Evolutionary conservation across 2,888 invertebrate species (phyloP).

Genomic region (Pandemis corylana): DNA sequence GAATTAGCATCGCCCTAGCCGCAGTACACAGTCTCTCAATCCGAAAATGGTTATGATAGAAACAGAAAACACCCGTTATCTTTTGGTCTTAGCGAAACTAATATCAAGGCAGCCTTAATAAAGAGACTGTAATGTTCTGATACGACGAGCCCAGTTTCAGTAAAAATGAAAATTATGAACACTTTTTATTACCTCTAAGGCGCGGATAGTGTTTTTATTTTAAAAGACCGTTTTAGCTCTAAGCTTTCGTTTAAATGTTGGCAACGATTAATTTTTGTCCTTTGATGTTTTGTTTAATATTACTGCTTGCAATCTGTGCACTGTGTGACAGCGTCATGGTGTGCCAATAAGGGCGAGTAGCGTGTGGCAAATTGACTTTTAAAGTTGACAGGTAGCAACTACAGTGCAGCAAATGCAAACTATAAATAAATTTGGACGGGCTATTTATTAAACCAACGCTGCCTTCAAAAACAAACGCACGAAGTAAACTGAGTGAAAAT

Average conservation of each 20-base stretch:
- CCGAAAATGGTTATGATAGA: neutral
- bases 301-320: conserved; percentile 21
- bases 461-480: neutral
- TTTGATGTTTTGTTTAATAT: neutral
- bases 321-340: conserved; percentile 15
- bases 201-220: too few species aligned
- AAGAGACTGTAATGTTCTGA: too few species aligned
- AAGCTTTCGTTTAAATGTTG: neutral
- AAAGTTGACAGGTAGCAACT: conserved; percentile 31
- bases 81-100: neutral
- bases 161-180: too few species aligned
- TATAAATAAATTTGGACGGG: conserved; percentile 4
- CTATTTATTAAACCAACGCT: neutral
- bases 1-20: conserved; percentile 52
- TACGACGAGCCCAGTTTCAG: too few species aligned
- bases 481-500: neutral
- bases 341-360: conserved; percentile 29
- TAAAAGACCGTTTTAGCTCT: neutral
- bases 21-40: conserved; percentile 7
- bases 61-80: neutral
- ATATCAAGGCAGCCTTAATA: too few species aligned
- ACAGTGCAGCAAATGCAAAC: neutral
- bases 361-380: conserved; percentile 37
- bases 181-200: too few species aligned
- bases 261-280: neutral